Evolutionary conservation across 2,797 vertebrate genomes (phyloP), one percentile per base, ranked within the genome.

Genomic region (Rhadinocentrus ornatus): DNA sequence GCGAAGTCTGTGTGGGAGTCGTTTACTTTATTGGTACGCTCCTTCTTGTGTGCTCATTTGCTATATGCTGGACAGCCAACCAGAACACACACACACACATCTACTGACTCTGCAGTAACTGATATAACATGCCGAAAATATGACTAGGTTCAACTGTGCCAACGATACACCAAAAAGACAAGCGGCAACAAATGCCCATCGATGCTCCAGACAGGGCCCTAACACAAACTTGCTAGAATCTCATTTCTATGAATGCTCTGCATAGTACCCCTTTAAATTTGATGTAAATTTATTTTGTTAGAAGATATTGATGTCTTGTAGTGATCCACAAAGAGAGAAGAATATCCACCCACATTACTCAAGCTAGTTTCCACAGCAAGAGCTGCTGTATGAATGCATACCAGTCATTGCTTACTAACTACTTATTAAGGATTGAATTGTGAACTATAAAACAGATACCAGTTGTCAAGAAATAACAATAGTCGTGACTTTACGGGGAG

Each of bases 351-450:
- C 66, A 67, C 71, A 72, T 26, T n/a, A 62, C 37, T 46, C 1
- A 3, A 71, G 34, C 2, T 0, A 50, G 18, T 73, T 53, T 63
- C 5, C 44, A 59, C 59, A 27, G 41, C 15, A 6, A 62, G 32
- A 81, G 48, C 66, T 48, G 69, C 75, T 69, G 59, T 44, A 76
- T 55, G 24, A 24, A 66, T 50, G 61, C 68, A 88, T 88, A 54
- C 85, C 86, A 71, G 31, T 59, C 73, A 87, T 81, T 78, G 48
- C 69, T 84, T 65, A 22, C 69, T 81, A 85, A 91, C 70, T 79
- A 91, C 70, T 79, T 69, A 72, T 72, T 88, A 83, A 86, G 58
- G 31, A 65, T 46, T 64, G 56, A 82, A 72, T 44, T 60, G 82
- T 68, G 80, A 72, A 78, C 75, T 56, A 67, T 65, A 85, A 32